A percentile compares a stretch with the other conserved stretches of the same genome.
These are phyloP conservation scores for Eclectus roratus DNA, from an alignment of 2,113 vertebrate genomes.

Conservation along the genomic window DNA sequence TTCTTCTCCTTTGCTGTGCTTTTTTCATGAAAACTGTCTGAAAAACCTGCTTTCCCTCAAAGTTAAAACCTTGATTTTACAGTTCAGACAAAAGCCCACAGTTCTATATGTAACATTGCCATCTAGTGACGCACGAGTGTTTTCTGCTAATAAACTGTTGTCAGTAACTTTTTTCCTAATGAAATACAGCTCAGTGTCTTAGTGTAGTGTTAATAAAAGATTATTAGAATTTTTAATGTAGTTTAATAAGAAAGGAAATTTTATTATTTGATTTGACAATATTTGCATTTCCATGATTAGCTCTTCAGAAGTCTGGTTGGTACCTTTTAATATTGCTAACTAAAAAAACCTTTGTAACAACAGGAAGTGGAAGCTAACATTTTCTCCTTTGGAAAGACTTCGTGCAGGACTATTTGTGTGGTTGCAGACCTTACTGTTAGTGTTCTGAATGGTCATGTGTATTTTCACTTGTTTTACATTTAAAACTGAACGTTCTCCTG, in stretches of 20 bases:
- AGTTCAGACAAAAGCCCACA: rapidly evolving
- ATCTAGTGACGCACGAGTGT: not conserved
- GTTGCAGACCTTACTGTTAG: not conserved
- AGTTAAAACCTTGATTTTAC: not conserved
- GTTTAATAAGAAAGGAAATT: not conserved
- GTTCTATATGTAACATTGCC: not conserved
- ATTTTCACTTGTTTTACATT: not conserved
- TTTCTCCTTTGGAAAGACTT: not conserved
- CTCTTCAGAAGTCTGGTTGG: not conserved
- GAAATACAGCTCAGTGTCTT: not conserved
- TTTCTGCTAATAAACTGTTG: not conserved
- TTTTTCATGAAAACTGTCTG: not conserved
- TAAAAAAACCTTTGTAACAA: not conserved
- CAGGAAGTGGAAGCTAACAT: not conserved
- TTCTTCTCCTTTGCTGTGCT: rapidly evolving
- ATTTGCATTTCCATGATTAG: not conserved
- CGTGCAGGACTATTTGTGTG: not conserved
- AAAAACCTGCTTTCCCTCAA: not conserved
- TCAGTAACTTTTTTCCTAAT: not conserved
- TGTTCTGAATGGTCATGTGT: not conserved
- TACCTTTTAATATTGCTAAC: not conserved
- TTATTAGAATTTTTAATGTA: not conserved
- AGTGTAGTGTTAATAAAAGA: not conserved
- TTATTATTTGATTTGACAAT: not conserved
- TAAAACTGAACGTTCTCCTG: not conserved